phyloP scores from a whole-genome alignment of 2,888 invertebrate genomes.

The Caprella mutica region DNA sequence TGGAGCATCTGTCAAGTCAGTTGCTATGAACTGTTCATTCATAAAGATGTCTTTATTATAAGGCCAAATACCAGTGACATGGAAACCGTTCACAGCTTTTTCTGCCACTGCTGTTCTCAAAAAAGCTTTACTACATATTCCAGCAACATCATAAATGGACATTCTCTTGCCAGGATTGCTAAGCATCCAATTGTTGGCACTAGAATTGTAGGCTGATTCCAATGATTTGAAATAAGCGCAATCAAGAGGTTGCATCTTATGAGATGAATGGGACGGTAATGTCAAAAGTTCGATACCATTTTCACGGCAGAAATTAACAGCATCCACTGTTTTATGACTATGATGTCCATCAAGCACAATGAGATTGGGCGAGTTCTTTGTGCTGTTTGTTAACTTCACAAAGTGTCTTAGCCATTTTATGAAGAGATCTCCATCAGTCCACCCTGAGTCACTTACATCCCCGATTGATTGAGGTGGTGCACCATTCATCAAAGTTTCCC shows the following conservation, averaged over 20 bases:
- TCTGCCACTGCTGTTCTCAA: too few relatives aligned
- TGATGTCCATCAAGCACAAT: conserved; percentile 15
- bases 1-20: too few relatives aligned
- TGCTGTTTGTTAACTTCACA: neutral
- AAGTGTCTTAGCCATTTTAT: conserved; percentile 11
- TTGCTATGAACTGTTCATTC: too few relatives aligned
- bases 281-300: conserved; percentile 18
- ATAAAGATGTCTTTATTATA: too few relatives aligned
- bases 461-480: conserved; percentile 40
- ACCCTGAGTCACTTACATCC: conserved; percentile 11
- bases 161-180: conserved; percentile 15
- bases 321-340: conserved; percentile 12
- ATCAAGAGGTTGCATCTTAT: conserved; percentile 18
- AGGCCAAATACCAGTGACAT: too few relatives aligned
- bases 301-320: conserved; percentile 14
- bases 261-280: conserved; percentile 21
- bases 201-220: conserved; percentile 10
- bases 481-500: conserved; percentile 40
- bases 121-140: too few relatives aligned
- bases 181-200: conserved; percentile 13
- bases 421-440: conserved; percentile 6
- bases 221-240: conserved; percentile 10
- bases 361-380: neutral
- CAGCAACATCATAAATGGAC: conserved; percentile 4
- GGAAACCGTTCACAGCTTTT: too few relatives aligned